phyloP scores from a whole-genome alignment of 2,797 vertebrate genomes.

The Falco columbarius region DNA sequence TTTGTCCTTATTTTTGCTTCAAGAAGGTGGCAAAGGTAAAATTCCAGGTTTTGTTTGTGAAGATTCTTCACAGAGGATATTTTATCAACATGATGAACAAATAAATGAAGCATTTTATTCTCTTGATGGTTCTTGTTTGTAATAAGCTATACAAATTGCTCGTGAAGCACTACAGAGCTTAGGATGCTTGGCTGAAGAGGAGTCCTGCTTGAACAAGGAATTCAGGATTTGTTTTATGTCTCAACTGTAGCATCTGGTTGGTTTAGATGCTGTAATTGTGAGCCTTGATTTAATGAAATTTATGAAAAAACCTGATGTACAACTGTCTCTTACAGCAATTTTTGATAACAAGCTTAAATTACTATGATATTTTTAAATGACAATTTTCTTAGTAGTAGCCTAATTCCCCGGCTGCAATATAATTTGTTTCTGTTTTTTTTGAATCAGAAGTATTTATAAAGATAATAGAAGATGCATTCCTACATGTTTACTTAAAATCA shows the following conservation, averaged over 20 bases:
- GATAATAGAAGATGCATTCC: not conserved
- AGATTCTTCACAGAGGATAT: not conserved
- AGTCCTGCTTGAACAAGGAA: not conserved
- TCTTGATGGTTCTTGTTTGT: not conserved
- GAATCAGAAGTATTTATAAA: not conserved
- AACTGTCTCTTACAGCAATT: not conserved
- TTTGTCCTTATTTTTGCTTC: not conserved
- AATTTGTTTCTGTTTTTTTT: not conserved
- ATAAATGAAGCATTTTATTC: not conserved
- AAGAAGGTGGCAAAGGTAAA: not conserved
- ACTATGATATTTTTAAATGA: conserved; percentile 34
- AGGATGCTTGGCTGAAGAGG: not conserved
- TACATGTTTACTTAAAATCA: not conserved
- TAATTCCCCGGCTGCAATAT: not conserved
- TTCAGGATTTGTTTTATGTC: not conserved
- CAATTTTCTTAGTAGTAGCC: not conserved
- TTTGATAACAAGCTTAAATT: conserved; percentile 54
- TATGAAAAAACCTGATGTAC: not conserved
- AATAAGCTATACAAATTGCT: not conserved
- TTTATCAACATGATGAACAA: not conserved
- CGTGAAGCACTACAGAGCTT: not conserved
- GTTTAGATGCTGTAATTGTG: not conserved
- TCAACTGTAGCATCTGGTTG: not conserved
- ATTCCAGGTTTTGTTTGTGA: not conserved
- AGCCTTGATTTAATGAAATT: not conserved